Base-by-base conservation (phyloP, 1,140 invertebrate genomes). In the Sycophila sp. region DNA sequence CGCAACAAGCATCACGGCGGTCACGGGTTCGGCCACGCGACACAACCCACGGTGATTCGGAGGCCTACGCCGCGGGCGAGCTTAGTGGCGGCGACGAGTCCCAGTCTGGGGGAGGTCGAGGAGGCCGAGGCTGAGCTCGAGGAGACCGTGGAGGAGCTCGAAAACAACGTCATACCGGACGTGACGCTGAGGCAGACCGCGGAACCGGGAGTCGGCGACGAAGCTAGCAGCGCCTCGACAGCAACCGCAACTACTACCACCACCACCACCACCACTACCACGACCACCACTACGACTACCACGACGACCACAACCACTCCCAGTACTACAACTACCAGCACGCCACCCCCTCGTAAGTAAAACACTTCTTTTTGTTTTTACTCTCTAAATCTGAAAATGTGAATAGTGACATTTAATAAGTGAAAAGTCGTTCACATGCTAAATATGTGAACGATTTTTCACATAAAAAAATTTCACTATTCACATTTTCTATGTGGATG, bases 301-400 rank as follows among this genome's bases (percentile, higher is more conserved):
- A 87, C 81, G 0, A 82, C 81, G 0, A 82, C 84, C 0, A 87
- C 87, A 0, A 88, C 87, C 0, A 88, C 88, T 6, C 88, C 88
- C 7, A 88, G 86, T 36, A 87, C 89, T 3, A 89, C 89, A 22
- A 90, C 90, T 19, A 90, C 90, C 42, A 91, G 90, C 51, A 92
- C 92, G 1, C 77, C 89, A 72, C 90, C 92, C 69, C 91, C 92
- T 78, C 89, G 92, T 88, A 88, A 92, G 88, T 84, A 65, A 26
- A n/a, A 17, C 67, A 71, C 71, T 72, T 62, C 45, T 55, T 63
- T 24, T 69, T 49, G 51, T 17, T 19, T 45, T n/a, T n/a, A n/a
- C n/a, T n/a, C n/a, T n/a, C n/a, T n/a, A n/a, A n/a, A n/a, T n/a
- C n/a, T n/a, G n/a, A n/a, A n/a, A n/a, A n/a, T n/a, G n/a, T n/a